These are phyloP conservation scores for Oxyura jamaicensis DNA, from an alignment of 2,113 vertebrate species.

Conservation along the genomic window DNA sequence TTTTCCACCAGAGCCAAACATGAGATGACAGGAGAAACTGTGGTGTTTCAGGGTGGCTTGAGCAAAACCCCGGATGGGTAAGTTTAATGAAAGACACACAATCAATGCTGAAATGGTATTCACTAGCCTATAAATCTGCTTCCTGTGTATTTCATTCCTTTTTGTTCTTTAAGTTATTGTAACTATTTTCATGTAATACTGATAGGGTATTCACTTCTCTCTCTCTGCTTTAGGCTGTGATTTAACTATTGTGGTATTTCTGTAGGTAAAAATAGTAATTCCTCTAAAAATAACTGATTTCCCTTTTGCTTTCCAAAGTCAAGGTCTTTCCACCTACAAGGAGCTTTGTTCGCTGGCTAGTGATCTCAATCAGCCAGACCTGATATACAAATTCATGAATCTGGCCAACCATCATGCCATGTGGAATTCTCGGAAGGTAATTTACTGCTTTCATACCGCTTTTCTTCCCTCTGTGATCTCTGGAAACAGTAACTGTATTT, in stretches of 20 bases:
- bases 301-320: slow-evolving; percentile 79
- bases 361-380: slow-evolving; percentile 96
- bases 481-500: neutral
- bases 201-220: neutral
- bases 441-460: neutral
- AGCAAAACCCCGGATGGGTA: slow-evolving; percentile 98
- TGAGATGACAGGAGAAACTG: slow-evolving; percentile 90
- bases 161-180: neutral
- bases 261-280: neutral
- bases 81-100: slow-evolving; percentile 24
- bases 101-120: too few species aligned
- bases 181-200: neutral
- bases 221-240: neutral
- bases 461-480: neutral
- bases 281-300: neutral
- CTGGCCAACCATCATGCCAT: slow-evolving; percentile 98
- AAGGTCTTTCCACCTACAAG: slow-evolving; percentile 95
- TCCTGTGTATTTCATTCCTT: neutral
- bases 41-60: slow-evolving; percentile 93
- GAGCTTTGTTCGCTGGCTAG: slow-evolving; percentile 97
- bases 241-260: neutral
- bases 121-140: neutral
- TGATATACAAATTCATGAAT: slow-evolving; percentile 99
- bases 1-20: slow-evolving; percentile 85
- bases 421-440: slow-evolving; percentile 99